A percentile compares a stretch with the other conserved stretches of the same genome.
Evolutionary conservation across 1,140 invertebrate genomes (phyloP).

Genomic region (Drosophila pandora): DNA sequence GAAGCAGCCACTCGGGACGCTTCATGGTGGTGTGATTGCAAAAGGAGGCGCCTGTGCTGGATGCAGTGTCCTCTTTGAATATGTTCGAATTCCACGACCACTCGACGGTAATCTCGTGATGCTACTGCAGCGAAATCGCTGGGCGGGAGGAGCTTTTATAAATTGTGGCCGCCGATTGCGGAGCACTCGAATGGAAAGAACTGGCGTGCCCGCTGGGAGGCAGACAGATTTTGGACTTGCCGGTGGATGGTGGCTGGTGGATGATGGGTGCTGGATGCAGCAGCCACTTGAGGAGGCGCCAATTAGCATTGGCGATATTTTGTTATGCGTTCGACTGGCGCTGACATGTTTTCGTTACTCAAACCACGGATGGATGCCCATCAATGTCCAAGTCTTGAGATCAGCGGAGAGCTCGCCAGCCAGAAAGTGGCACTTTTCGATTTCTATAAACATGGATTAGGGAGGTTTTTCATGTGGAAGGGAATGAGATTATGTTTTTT

Average conservation of each 20-base stretch:
- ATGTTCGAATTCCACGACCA: conserved; percentile 28
- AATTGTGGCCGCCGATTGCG: conserved; percentile 52
- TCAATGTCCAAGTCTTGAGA: conserved; percentile 39
- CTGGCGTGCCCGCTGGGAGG: conserved; percentile 70
- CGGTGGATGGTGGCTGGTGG: not conserved
- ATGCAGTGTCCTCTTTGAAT: conserved; percentile 1
- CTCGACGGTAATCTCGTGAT: conserved; percentile 55
- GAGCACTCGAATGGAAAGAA: conserved; percentile 71
- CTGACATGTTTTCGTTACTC: conserved; percentile 81
- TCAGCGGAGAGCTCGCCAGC: conserved; percentile 5
- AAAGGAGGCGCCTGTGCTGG: conserved; percentile 12
- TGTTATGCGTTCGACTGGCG: conserved; percentile 31
- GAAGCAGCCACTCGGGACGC: conserved; percentile 62
- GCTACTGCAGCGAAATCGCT: conserved; percentile 79
- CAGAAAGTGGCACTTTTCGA: conserved; percentile 43
- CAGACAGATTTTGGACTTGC: conserved; percentile 37
- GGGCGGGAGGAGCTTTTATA: conserved; percentile 71
- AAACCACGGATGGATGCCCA: conserved; percentile 63
- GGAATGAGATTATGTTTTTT: not conserved
- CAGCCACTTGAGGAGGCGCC: conserved; percentile 29
- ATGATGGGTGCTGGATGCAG: conserved; percentile 11
- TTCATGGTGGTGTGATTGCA: conserved; percentile 40
- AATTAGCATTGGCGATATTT: conserved; percentile 71
- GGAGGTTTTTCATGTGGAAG: not conserved
- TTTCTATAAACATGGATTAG: conserved; percentile 44